phyloP scores from a whole-genome alignment of 2,797 vertebrate genomes.

The Kryptolebias ocellatus region DNA sequence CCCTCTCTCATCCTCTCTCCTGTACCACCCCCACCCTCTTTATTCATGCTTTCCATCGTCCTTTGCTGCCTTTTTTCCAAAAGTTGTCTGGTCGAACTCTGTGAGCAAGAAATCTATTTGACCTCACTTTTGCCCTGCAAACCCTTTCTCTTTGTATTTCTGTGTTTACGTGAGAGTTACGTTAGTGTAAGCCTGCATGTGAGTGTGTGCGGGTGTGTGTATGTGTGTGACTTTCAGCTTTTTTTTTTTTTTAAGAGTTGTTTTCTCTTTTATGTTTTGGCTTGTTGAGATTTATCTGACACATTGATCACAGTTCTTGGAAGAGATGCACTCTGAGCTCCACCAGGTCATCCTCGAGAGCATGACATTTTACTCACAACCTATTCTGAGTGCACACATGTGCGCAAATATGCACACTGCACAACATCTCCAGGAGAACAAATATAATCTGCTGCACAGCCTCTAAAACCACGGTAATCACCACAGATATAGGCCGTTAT shows the following conservation, averaged over 20 bases:
- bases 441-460: constrained; percentile 22
- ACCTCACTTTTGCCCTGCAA: constrained; percentile 41
- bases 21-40: constrained; percentile 23
- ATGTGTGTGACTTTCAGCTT: not conserved
- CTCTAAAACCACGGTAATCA: constrained; percentile 36
- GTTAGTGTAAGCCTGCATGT: constrained; percentile 2
- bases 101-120: constrained; percentile 68
- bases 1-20: constrained; percentile 12
- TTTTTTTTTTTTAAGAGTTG: constrained; percentile 23
- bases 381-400: constrained; percentile 4
- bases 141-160: constrained; percentile 41
- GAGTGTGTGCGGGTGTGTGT: constrained; percentile 3
- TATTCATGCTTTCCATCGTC: constrained; percentile 19
- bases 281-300: constrained; percentile 65
- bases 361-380: constrained; percentile 50
- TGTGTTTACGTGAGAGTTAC: constrained; percentile 43
- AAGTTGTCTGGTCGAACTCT: constrained; percentile 58
- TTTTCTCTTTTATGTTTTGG: constrained; percentile 49
- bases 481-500: constrained; percentile 30
- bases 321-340: constrained; percentile 48
- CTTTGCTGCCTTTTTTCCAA: constrained; percentile 37
- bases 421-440: constrained; percentile 13
- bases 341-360: constrained; percentile 45
- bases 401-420: constrained; percentile 12
- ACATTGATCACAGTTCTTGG: constrained; percentile 60